These are phyloP conservation scores for Hemicrepidius hirtus DNA, from an alignment of 2,888 invertebrate genomes.

Conservation along the genomic window DNA sequence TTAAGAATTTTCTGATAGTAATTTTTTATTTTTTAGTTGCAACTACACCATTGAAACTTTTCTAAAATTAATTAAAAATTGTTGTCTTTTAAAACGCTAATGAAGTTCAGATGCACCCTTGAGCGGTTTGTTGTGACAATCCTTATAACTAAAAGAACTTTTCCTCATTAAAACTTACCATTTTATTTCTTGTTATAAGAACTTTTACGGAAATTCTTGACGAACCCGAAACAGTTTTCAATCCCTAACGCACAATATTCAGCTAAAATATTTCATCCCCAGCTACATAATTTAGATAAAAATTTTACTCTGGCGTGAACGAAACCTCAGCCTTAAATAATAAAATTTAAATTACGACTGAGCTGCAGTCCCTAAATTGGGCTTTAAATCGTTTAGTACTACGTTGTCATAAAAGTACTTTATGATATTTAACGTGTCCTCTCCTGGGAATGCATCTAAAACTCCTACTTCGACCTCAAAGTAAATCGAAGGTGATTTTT, in stretches of 20 bases:
- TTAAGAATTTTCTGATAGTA: too few relatives aligned
- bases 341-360: constrained; percentile 23
- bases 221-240: background rate
- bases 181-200: too few relatives aligned
- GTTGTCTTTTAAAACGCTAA: too few relatives aligned
- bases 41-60: too few relatives aligned
- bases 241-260: constrained; percentile 2
- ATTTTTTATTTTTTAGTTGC: too few relatives aligned
- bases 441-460: background rate
- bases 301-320: background rate
- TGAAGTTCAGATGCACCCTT: too few relatives aligned
- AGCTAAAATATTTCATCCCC: background rate
- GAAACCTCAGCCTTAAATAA: constrained; percentile 22
- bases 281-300: background rate
- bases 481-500: constrained; percentile 16
- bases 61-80: too few relatives aligned
- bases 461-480: background rate
- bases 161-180: too few relatives aligned
- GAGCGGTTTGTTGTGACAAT: too few relatives aligned
- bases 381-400: constrained; percentile 25
- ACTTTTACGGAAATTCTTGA: too few relatives aligned
- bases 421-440: constrained; percentile 3
- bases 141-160: too few relatives aligned
- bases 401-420: constrained; percentile 21
- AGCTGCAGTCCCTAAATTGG: constrained; percentile 8